These are phyloP conservation scores for Antechinus stuartii DNA, from an alignment of 2,113 vertebrate genomes.

Conservation along the genomic window DNA sequence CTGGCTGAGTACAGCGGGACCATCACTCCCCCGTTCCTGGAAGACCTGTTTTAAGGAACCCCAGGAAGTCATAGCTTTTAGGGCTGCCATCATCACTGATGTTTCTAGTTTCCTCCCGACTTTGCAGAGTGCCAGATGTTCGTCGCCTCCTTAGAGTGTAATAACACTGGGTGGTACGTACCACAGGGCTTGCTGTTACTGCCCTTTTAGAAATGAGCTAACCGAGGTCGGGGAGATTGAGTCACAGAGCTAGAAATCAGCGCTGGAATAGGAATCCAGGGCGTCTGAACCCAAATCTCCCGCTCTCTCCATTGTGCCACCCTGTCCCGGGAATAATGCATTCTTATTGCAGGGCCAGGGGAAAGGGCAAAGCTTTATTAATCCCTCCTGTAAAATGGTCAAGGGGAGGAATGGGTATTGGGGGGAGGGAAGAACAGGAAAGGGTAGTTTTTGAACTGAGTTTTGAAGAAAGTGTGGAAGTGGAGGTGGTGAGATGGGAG, in stretches of 20 bases:
- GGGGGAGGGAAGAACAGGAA: too few relatives aligned
- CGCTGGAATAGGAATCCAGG: not conserved
- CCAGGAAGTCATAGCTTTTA: not conserved
- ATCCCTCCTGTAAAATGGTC: too few relatives aligned
- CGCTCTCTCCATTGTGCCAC: not conserved
- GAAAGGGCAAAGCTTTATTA: too few relatives aligned
- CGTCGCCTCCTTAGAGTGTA: not conserved
- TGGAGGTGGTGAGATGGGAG: too few relatives aligned
- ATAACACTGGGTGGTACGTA: not conserved
- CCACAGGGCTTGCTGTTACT: not conserved
- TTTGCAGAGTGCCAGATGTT: not conserved
- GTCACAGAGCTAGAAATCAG: not conserved
- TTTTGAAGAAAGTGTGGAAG: too few relatives aligned
- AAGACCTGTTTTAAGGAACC: not conserved
- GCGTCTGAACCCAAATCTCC: not conserved
- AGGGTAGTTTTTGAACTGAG: too few relatives aligned
- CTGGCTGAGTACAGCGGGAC: not conserved
- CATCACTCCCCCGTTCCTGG: not conserved
- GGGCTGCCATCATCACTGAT: accelerated
- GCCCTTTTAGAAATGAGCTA: not conserved
- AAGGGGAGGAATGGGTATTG: too few relatives aligned
- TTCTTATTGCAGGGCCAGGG: too few relatives aligned
- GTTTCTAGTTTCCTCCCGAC: not conserved
- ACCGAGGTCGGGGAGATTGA: not conserved
- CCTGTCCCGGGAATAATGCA: too few relatives aligned